These are phyloP conservation scores for Procambarus virginalis DNA, from an alignment of 1,140 invertebrate species.

Conservation along the genomic window DNA sequence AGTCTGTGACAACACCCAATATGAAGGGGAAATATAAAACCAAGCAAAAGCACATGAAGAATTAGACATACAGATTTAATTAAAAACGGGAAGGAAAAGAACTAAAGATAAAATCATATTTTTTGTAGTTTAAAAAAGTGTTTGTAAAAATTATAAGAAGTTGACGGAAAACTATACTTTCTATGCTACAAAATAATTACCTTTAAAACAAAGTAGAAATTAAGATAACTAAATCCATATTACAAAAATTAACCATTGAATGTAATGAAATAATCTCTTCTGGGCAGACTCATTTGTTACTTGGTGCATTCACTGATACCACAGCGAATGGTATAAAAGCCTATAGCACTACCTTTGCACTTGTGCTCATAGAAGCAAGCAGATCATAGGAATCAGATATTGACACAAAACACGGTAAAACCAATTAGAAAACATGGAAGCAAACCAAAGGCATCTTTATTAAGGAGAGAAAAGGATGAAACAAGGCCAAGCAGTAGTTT, in stretches of 20 bases:
- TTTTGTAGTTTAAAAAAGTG: not conserved
- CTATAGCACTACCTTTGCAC: too few relatives aligned
- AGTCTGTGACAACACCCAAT: conserved; percentile 45
- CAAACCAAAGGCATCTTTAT: too few relatives aligned
- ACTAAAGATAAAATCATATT: not conserved
- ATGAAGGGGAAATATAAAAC: conserved; percentile 63
- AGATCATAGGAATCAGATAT: too few relatives aligned
- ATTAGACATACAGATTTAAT: not conserved
- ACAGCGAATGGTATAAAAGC: too few relatives aligned
- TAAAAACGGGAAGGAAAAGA: not conserved
- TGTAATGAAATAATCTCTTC: too few relatives aligned
- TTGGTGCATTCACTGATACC: too few relatives aligned
- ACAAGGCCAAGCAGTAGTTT: too few relatives aligned
- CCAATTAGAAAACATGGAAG: too few relatives aligned
- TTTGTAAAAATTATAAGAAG: not conserved
- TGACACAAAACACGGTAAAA: too few relatives aligned
- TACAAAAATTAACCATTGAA: not conserved
- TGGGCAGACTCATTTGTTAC: too few relatives aligned
- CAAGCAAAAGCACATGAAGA: conserved; percentile 34
- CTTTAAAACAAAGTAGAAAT: not conserved
- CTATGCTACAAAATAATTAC: not conserved
- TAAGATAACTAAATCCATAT: not conserved
- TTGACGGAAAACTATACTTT: not conserved
- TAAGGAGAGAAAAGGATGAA: too few relatives aligned
- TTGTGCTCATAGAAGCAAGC: too few relatives aligned